These are phyloP conservation scores for Sebastes oblongus DNA, from an alignment of 2,797 vertebrate genomes.

Conservation along the genomic window DNA sequence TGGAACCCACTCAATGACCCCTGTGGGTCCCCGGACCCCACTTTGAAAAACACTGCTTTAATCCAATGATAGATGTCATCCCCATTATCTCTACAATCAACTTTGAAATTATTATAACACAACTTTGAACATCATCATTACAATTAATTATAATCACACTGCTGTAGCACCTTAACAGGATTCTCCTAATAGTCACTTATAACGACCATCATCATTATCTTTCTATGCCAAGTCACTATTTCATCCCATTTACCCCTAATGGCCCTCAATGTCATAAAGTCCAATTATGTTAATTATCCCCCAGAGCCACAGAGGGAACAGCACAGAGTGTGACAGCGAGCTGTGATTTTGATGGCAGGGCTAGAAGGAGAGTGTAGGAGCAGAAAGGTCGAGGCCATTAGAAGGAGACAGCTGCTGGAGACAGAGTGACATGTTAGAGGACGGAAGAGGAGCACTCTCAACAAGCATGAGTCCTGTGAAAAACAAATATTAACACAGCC, in stretches of 20 bases:
- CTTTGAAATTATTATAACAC: not conserved
- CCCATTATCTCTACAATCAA: not conserved
- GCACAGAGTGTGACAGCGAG: conserved; percentile 42
- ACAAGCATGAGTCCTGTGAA: not conserved
- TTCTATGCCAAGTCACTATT: not conserved
- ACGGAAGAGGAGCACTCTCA: conserved; percentile 13
- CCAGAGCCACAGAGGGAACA: conserved; percentile 10
- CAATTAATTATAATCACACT: not conserved
- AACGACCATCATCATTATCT: not conserved
- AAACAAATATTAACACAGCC: not conserved
- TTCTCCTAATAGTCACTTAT: conserved; percentile 4
- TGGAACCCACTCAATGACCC: too few species aligned
- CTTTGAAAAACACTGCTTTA: not conserved
- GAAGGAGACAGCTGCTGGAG: conserved; percentile 64
- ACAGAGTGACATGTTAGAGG: conserved; percentile 50
- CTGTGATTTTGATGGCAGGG: conserved; percentile 44
- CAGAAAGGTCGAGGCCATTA: conserved; percentile 64
- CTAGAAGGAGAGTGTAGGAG: conserved; percentile 47
- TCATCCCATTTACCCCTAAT: conserved; percentile 24
- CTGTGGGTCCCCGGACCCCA: too few species aligned
- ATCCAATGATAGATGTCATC: not conserved
- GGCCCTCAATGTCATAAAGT: conserved; percentile 35
- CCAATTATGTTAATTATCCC: conserved; percentile 50
- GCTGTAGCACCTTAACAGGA: not conserved
- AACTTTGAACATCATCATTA: not conserved